These are phyloP conservation scores for Battus philenor DNA, from an alignment of 1,140 invertebrate species.

Conservation along the genomic window DNA sequence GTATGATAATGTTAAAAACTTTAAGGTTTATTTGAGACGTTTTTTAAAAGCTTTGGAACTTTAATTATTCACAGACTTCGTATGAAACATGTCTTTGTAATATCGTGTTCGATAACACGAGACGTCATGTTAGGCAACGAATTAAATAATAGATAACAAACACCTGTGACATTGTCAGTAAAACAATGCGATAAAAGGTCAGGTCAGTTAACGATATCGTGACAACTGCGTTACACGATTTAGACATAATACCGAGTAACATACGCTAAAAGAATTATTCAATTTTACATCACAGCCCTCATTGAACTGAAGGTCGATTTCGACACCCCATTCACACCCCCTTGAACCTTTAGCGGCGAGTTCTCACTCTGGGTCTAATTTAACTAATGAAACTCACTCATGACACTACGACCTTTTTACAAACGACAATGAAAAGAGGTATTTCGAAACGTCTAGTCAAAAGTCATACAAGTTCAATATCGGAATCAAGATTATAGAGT, in stretches of 20 bases:
- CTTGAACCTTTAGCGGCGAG: conserved; percentile 22
- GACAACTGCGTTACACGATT: conserved; percentile 48
- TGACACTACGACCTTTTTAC: conserved; percentile 34
- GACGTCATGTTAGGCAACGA: background rate
- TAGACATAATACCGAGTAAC: conserved; percentile 52
- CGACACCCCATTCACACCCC: conserved; percentile 56
- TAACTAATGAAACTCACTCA: conserved; percentile 31
- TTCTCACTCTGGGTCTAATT: conserved; percentile 50
- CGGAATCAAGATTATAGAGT: conserved; percentile 1
- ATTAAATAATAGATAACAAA: background rate
- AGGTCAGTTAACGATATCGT: conserved; percentile 49
- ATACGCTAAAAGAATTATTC: conserved; percentile 59
- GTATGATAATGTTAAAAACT: too few species aligned
- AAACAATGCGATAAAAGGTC: conserved; percentile 25
- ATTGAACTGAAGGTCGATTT: conserved; percentile 55
- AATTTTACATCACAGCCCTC: conserved; percentile 52
- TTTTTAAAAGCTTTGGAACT: too few species aligned
- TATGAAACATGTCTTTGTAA: too few species aligned
- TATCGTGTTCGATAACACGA: too few species aligned
- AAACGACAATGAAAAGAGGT: conserved; percentile 21
- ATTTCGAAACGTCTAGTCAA: conserved; percentile 21
- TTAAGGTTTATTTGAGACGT: too few species aligned
- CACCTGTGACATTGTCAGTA: conserved; percentile 38
- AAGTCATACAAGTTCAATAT: conserved; percentile 24
- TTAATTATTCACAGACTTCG: too few species aligned